A percentile compares a stretch with the other conserved stretches of the same genome.
phyloP scores from a whole-genome alignment of 2,113 vertebrate genomes.

The Cryptomyrus ogoouensis region DNA sequence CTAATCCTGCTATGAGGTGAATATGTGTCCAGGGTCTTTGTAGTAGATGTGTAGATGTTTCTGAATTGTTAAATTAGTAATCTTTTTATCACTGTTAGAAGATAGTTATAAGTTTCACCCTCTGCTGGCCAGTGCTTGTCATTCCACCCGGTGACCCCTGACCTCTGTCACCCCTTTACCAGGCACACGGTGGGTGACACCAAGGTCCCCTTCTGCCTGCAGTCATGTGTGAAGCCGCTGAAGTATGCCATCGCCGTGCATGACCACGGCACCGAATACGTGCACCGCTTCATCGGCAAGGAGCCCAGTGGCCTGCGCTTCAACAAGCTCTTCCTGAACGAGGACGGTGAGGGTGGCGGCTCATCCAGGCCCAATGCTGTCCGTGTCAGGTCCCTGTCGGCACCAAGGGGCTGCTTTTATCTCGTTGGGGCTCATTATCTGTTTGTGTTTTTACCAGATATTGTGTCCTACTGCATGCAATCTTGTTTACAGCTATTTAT shows the following conservation, averaged over 20 bases:
- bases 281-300: conserved; percentile 95
- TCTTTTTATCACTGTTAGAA: neutral
- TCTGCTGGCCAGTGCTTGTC: neutral
- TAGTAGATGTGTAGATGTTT: neutral
- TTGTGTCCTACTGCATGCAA: neutral
- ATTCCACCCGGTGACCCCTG: neutral
- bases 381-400: neutral
- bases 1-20: neutral
- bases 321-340: conserved; percentile 96
- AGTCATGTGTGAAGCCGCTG: conserved; percentile 94
- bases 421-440: neutral
- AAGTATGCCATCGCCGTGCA: conserved; percentile 94
- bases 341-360: conserved; percentile 75
- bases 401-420: neutral
- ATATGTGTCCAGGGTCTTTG: neutral
- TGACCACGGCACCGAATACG: conserved; percentile 92
- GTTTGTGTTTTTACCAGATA: neutral
- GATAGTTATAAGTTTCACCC: neutral
- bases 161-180: neutral
- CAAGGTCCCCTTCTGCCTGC: conserved; percentile 96
- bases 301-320: conserved; percentile 94
- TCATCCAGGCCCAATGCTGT: neutral
- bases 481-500: too few species aligned
- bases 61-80: neutral
- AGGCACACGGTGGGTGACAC: conserved; percentile 95